Conservation (phyloP, 2,113 vertebrate genomes). For the Thinocorus orbignyianus region DNA sequence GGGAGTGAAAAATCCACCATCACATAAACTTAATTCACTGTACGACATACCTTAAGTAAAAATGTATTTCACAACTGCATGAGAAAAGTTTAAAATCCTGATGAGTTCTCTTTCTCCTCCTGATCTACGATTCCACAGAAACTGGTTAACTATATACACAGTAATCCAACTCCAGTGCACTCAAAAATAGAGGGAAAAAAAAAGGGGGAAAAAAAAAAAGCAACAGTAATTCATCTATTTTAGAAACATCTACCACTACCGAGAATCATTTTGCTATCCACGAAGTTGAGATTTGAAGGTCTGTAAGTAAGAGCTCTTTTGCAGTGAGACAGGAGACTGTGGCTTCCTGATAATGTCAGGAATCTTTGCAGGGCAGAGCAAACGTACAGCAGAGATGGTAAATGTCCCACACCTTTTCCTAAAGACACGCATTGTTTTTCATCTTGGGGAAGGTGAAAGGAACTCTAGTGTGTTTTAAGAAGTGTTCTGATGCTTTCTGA, state of each 20-base stretch:
- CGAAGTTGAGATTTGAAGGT: background rate
- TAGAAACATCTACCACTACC: background rate
- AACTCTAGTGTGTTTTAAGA: background rate
- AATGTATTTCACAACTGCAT: background rate
- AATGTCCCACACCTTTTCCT: background rate
- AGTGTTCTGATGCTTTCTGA: background rate
- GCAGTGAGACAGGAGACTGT: background rate
- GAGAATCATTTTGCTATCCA: background rate
- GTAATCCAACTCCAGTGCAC: background rate
- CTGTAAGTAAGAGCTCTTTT: background rate
- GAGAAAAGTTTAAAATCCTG: background rate
- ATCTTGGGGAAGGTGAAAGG: background rate
- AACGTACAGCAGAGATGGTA: background rate
- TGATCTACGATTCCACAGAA: background rate
- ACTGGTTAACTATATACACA: background rate
- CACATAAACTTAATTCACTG: background rate
- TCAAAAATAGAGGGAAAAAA: background rate
- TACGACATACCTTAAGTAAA: background rate
- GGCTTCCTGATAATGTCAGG: background rate
- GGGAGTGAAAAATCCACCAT: background rate
- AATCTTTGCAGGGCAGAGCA: background rate
- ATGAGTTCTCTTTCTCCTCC: background rate
- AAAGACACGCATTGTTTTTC: background rate
- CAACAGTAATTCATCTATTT: background rate
- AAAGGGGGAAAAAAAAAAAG: background rate